A percentile compares a stretch with the other conserved stretches of the same genome.
Evolutionary conservation across 2,797 vertebrate species (phyloP).

Genomic region (Aldrovandia affinis): DNA sequence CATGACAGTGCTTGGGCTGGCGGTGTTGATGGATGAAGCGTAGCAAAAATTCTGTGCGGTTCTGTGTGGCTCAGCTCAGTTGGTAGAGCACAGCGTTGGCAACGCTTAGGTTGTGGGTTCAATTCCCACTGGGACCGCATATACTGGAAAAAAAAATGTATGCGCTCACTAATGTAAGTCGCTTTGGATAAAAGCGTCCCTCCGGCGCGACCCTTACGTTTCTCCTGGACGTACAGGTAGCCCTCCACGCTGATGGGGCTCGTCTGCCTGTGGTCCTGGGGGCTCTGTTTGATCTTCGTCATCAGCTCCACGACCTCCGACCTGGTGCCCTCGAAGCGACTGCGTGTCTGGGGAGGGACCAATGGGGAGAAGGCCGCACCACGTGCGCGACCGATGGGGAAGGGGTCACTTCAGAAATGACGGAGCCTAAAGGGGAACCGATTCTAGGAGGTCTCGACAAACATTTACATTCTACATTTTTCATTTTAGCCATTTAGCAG

Average conservation of each 20-base stretch:
- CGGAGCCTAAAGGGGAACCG: too few species aligned
- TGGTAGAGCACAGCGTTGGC: too few species aligned
- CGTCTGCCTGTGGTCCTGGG: slow-evolving; percentile 89
- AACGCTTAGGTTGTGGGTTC: too few species aligned
- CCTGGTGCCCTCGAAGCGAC: slow-evolving; percentile 92
- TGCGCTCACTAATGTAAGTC: too few species aligned
- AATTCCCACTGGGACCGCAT: too few species aligned
- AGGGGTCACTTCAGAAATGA: background rate
- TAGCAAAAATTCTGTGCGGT: background rate
- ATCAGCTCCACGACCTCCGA: slow-evolving; percentile 93
- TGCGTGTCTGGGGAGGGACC: slow-evolving; percentile 79
- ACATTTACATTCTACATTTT: too few species aligned
- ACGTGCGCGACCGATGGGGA: too few species aligned
- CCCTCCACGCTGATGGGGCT: slow-evolving; percentile 93
- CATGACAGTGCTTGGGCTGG: background rate
- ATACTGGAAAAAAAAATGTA: too few species aligned
- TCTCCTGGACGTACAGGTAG: slow-evolving; percentile 96
- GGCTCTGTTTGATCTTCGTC: slow-evolving; percentile 88
- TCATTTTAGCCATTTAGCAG: too few species aligned
- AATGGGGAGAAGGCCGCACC: background rate
- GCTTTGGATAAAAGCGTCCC: too few species aligned
- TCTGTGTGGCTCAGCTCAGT: background rate
- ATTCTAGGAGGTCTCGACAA: too few species aligned
- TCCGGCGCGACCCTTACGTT: slow-evolving; percentile 76
- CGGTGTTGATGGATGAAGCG: background rate